phyloP scores from a whole-genome alignment of 2,113 vertebrate genomes.

The Zosterops hypoxanthus region DNA sequence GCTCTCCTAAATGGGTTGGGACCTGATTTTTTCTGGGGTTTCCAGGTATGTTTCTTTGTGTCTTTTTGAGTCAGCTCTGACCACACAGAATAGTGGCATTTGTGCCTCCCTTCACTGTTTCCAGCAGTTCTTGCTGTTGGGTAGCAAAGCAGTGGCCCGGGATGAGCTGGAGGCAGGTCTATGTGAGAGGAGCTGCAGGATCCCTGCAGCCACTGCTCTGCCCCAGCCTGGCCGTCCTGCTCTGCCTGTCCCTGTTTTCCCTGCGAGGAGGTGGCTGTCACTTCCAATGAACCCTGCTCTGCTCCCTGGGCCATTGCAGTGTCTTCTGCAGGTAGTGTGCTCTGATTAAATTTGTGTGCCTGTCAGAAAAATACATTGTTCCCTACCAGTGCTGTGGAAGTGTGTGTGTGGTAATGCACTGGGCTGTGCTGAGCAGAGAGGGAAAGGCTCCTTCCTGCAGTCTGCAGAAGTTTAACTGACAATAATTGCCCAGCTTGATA shows the following conservation, averaged over 20 bases:
- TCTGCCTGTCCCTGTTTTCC: background rate
- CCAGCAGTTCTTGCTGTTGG: background rate
- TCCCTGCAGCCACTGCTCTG: background rate
- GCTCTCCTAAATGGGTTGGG: background rate
- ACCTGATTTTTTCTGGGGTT: background rate
- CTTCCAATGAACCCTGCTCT: background rate
- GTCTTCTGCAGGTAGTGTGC: background rate
- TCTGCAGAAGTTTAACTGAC: background rate
- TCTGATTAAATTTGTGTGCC: background rate
- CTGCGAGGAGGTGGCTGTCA: background rate
- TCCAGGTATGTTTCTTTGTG: background rate
- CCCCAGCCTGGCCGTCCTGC: fast-evolving
- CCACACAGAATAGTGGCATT: background rate
- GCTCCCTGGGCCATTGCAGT: background rate
- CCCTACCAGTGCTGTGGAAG: background rate
- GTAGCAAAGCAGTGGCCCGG: fast-evolving
- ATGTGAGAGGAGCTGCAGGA: fast-evolving
- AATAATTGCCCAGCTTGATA: background rate
- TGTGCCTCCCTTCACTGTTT: background rate
- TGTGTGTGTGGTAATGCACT: fast-evolving
- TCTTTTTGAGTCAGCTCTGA: background rate
- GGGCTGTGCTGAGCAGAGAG: background rate
- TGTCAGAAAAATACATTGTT: slow-evolving; percentile 6
- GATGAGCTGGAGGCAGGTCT: background rate
- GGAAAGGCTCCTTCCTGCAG: background rate